phyloP scores from a whole-genome alignment of 2,888 invertebrate species.

The Cosmopolites sordidus region DNA sequence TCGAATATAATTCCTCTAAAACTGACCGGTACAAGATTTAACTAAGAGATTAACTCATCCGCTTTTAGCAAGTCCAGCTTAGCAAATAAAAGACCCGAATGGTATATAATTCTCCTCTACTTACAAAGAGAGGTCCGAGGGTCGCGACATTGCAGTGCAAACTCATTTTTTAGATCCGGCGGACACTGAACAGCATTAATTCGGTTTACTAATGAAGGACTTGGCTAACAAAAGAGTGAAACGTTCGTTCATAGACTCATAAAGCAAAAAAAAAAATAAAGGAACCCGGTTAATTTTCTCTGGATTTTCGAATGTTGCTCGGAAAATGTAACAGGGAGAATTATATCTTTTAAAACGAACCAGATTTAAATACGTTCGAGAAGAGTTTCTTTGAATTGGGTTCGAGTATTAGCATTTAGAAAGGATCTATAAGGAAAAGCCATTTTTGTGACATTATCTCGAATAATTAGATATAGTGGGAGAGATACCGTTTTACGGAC shows the following conservation, averaged over 20 bases:
- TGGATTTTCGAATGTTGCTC: too few species aligned
- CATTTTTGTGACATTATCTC: constrained; percentile 10
- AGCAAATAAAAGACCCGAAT: constrained; percentile 10
- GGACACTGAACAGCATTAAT: constrained; percentile 1
- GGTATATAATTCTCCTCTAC: constrained; percentile 11
- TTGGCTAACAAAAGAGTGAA: background rate
- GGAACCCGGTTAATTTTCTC: too few species aligned
- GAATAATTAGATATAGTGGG: constrained; percentile 7
- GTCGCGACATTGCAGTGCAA: constrained; percentile 27
- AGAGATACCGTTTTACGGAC: constrained; percentile 1
- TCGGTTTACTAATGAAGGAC: constrained; percentile 1
- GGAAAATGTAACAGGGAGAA: background rate
- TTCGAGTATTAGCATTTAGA: constrained; percentile 19
- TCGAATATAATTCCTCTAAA: constrained; percentile 1
- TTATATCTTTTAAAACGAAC: background rate
- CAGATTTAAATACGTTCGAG: background rate
- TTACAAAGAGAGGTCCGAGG: constrained; percentile 4
- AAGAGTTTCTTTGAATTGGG: background rate
- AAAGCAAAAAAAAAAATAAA: too few species aligned
- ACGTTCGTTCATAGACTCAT: too few species aligned
- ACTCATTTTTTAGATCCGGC: constrained; percentile 2
- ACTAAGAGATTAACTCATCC: constrained; percentile 11
- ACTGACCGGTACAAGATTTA: constrained; percentile 5
- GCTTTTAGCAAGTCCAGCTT: constrained; percentile 9
- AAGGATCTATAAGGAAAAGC: constrained; percentile 15